These are phyloP conservation scores for Thereva nobilitata DNA, from an alignment of 2,888 invertebrate genomes.

Conservation along the genomic window DNA sequence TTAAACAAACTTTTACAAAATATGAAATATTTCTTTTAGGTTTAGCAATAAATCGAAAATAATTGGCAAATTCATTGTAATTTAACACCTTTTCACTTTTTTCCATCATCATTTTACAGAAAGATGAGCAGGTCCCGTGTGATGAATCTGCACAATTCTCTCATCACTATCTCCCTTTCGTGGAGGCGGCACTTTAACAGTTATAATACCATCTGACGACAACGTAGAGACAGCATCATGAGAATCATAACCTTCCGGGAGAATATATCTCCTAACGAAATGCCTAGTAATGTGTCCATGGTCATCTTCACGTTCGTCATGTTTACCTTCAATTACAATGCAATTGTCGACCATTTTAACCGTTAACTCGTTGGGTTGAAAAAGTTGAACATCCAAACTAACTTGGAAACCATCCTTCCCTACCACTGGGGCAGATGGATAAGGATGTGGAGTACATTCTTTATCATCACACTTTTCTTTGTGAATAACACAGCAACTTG, in stretches of 20 bases:
- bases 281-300: conserved; percentile 76
- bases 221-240: conserved; percentile 73
- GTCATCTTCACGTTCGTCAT: conserved; percentile 75
- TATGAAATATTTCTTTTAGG: too few species aligned
- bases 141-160: conserved; percentile 64
- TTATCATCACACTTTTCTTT: too few species aligned
- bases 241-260: conserved; percentile 76
- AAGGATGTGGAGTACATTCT: too few species aligned
- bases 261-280: conserved; percentile 72
- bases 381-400: conserved; percentile 76
- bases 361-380: conserved; percentile 75
- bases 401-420: conserved; percentile 74
- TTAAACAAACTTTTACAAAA: too few species aligned
- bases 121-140: conserved; percentile 64
- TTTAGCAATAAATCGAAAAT: too few species aligned
- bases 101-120: conserved; percentile 56
- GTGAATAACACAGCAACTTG: too few species aligned
- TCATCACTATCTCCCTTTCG: conserved; percentile 56
- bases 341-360: conserved; percentile 76
- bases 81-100: too few species aligned
- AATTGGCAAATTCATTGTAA: too few species aligned
- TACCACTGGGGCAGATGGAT: neutral
- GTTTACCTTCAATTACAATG: conserved; percentile 77
- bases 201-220: conserved; percentile 75
- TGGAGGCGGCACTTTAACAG: conserved; percentile 67